These are phyloP conservation scores for Himalopsyche kuldschensis DNA, from an alignment of 2,888 invertebrate genomes.

Conservation along the genomic window DNA sequence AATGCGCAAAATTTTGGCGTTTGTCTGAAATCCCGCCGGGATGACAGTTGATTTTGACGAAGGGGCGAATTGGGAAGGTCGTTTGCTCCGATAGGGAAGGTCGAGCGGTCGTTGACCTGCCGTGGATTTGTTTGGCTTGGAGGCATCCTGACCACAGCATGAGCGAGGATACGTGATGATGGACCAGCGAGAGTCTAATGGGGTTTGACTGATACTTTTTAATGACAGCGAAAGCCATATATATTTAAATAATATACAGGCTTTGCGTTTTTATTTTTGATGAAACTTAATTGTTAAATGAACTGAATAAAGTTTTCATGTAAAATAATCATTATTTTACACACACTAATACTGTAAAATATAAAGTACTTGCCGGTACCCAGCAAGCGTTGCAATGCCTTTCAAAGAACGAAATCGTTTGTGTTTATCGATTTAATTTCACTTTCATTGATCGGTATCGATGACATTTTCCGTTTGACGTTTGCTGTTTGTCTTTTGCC, in stretches of 20 bases:
- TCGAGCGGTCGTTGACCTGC: background rate
- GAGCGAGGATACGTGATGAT: background rate
- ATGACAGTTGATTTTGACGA: background rate
- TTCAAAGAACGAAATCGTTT: no score
- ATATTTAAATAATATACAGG: background rate
- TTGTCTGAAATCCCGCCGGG: background rate
- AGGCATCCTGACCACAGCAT: background rate
- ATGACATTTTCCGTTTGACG: no score
- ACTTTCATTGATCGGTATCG: no score
- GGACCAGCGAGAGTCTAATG: background rate
- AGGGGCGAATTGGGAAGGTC: background rate
- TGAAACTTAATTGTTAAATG: no score
- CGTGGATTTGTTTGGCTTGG: background rate
- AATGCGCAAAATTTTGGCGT: no score
- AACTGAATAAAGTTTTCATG: no score
- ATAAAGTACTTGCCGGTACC: no score
- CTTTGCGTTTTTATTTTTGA: background rate
- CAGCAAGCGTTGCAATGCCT: no score
- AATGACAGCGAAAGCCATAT: background rate
- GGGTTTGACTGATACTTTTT: background rate
- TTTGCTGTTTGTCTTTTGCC: no score
- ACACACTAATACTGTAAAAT: no score
- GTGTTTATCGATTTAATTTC: no score
- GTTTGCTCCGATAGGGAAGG: background rate
- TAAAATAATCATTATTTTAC: no score